Conservation (phyloP, 2,888 invertebrate genomes). For the Eupithecia inturbata region DNA sequence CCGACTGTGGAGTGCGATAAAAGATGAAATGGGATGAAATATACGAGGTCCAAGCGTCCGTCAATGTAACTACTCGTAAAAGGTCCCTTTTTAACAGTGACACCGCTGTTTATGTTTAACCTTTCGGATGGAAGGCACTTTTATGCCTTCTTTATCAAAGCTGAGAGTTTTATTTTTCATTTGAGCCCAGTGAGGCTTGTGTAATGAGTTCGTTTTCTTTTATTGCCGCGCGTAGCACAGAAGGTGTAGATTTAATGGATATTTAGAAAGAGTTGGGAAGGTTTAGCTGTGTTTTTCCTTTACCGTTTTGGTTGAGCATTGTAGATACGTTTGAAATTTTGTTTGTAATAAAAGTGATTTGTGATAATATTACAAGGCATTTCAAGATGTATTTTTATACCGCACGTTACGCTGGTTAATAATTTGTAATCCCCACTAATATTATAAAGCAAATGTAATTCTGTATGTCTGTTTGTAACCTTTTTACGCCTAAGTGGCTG, state of each 20-base stretch:
- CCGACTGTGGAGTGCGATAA: constrained; percentile 70
- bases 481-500: no score
- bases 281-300: neutral
- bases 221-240: constrained; percentile 1
- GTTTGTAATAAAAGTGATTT: neutral
- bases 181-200: constrained; percentile 15
- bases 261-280: neutral
- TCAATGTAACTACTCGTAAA: constrained; percentile 60
- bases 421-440: no score
- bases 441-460: no score
- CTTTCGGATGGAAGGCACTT: constrained; percentile 41
- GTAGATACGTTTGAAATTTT: neutral
- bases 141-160: constrained; percentile 41
- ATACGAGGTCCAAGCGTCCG: constrained; percentile 62
- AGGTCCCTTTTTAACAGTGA: constrained; percentile 45
- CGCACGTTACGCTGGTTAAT: no score
- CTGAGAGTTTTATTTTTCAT: constrained; percentile 33
- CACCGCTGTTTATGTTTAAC: constrained; percentile 53
- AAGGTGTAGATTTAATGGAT: constrained; percentile 8
- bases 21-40: constrained; percentile 75
- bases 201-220: constrained; percentile 15
- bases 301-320: neutral
- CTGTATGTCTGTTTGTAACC: no score
- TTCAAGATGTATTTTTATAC: neutral
- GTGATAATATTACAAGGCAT: neutral